phyloP scores from a whole-genome alignment of 2,888 invertebrate genomes.

The Patella caerulea region DNA sequence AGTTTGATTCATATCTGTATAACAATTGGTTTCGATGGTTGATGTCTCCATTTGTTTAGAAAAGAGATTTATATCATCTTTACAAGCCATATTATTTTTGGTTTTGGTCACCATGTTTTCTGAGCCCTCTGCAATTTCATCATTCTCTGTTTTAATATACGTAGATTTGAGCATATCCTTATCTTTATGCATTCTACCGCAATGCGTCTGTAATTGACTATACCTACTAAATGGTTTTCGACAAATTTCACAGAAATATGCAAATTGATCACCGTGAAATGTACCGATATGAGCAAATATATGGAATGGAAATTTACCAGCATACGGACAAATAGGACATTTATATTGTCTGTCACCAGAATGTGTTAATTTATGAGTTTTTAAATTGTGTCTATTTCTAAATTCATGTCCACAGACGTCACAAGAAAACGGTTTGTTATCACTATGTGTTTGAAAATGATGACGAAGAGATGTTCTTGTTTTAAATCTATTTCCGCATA shows the following conservation, averaged over 20 bases:
- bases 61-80: not conserved
- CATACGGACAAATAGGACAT: constrained; percentile 57
- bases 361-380: constrained; percentile 49
- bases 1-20: not conserved
- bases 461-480: constrained; percentile 39
- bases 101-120: not conserved
- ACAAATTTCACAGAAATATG: constrained; percentile 56
- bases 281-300: constrained; percentile 54
- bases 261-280: constrained; percentile 47
- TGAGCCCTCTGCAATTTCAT: not conserved
- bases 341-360: constrained; percentile 42
- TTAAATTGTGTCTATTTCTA: constrained; percentile 40
- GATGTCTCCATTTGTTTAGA: not conserved
- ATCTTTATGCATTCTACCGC: constrained; percentile 43
- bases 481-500: constrained; percentile 50
- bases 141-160: constrained; percentile 23
- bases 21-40: not conserved
- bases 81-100: not conserved
- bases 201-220: constrained; percentile 47
- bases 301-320: constrained; percentile 42
- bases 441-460: constrained; percentile 46
- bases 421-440: constrained; percentile 49
- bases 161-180: constrained; percentile 14
- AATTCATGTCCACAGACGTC: constrained; percentile 44
- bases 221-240: constrained; percentile 53